Evolutionary conservation across 2,113 vertebrate species (phyloP).

Genomic region (Hirundichthys speculiger): DNA sequence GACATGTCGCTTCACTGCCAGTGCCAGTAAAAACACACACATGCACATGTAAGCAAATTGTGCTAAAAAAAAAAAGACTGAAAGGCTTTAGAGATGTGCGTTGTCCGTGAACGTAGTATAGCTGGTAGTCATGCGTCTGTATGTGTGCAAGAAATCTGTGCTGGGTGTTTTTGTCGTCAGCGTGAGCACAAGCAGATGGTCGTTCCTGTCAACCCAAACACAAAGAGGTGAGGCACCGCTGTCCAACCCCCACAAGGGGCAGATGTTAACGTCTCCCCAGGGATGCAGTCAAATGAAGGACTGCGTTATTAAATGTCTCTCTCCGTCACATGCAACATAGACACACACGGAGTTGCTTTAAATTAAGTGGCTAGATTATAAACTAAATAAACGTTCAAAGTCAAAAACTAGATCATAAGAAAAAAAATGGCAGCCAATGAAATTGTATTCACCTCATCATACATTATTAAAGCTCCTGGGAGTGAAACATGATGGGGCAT

Average conservation of each 20-base stretch:
- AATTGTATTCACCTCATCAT: background rate
- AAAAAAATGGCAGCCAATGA: background rate
- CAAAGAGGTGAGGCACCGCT: slow-evolving; percentile 66
- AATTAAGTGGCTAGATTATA: background rate
- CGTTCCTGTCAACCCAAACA: slow-evolving; percentile 65
- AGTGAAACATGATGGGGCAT: slow-evolving; percentile 8
- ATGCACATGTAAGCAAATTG: background rate
- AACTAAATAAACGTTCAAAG: background rate
- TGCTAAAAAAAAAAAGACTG: background rate
- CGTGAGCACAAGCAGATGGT: slow-evolving; percentile 71
- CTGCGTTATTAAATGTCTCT: slow-evolving; percentile 29
- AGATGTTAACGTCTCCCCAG: slow-evolving; percentile 78
- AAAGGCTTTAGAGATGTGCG: background rate
- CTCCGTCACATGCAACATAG: background rate
- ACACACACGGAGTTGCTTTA: slow-evolving; percentile 1
- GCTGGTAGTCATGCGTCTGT: background rate
- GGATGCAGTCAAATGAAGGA: slow-evolving; percentile 56
- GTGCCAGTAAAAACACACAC: slow-evolving; percentile 24
- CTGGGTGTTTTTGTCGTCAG: slow-evolving; percentile 50
- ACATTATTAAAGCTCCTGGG: background rate
- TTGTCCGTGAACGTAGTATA: background rate
- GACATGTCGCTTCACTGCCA: background rate
- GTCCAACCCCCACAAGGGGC: slow-evolving; percentile 62
- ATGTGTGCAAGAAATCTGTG: slow-evolving; percentile 44
- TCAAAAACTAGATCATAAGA: background rate